Percentiles rank a stretch among this genome's conserved stretches.
phyloP scores from a whole-genome alignment of 2,797 vertebrate species.

The Schizopygopsis pylzovi region DNA sequence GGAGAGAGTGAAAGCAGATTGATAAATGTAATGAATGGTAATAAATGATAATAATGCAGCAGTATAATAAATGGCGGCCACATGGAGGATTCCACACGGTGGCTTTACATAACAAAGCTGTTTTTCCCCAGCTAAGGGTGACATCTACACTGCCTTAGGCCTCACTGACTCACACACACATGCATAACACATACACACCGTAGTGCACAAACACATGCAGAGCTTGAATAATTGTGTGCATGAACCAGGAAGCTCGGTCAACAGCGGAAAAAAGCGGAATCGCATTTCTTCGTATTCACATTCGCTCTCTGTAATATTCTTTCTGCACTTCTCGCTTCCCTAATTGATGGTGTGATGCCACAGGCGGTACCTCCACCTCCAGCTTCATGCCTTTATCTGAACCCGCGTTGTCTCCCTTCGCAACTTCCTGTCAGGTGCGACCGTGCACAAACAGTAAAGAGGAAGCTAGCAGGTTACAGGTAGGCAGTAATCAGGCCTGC shows the following conservation, averaged over 20 bases:
- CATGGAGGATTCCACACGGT: constrained; percentile 40
- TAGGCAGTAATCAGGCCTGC: constrained; percentile 53
- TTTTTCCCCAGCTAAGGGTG: constrained; percentile 48
- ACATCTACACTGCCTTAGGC: constrained; percentile 55
- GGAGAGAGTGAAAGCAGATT: constrained; percentile 24
- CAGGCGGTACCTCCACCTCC: constrained; percentile 25
- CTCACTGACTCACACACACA: constrained; percentile 46
- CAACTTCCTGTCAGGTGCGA: constrained; percentile 57
- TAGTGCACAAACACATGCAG: constrained; percentile 28
- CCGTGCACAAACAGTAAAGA: constrained; percentile 63
- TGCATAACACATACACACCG: constrained; percentile 30
- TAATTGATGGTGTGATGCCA: constrained; percentile 50
- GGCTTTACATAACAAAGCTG: constrained; percentile 64
- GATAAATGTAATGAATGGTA: constrained; percentile 59
- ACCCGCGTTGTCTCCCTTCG: not conserved
- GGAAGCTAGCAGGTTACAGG: constrained; percentile 34
- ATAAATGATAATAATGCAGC: constrained; percentile 63
- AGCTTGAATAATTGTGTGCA: constrained; percentile 49
- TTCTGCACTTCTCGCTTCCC: constrained; percentile 38
- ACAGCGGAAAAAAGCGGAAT: constrained; percentile 33
- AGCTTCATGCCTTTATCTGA: constrained; percentile 13
- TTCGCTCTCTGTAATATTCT: constrained; percentile 7
- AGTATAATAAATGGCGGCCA: constrained; percentile 47
- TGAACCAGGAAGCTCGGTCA: constrained; percentile 53
- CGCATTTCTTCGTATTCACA: constrained; percentile 2